Conservation (phyloP, 2,113 vertebrate species). For the Alligator sinensis region DNA sequence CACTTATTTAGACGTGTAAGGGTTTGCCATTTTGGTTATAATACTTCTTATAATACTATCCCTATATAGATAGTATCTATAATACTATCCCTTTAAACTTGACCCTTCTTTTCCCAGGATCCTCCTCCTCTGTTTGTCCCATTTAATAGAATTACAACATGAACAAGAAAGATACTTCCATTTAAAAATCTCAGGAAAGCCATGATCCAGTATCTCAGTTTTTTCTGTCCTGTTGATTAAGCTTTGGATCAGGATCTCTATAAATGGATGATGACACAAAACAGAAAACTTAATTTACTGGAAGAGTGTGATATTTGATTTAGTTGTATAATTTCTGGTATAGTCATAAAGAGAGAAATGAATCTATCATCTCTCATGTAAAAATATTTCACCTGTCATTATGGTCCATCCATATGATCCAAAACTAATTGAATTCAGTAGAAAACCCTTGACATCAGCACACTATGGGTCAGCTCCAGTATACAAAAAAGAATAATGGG, state of each 20-base stretch:
- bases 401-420: background rate
- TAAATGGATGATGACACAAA: background rate
- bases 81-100: background rate
- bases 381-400: background rate
- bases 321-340: background rate
- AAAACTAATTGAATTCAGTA: background rate
- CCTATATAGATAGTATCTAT: too few species aligned
- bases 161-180: background rate
- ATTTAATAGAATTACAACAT: background rate
- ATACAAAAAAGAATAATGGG: background rate
- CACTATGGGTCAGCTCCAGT: background rate
- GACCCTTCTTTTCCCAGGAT: background rate
- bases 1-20: background rate
- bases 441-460: background rate
- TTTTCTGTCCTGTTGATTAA: background rate
- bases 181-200: background rate
- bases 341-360: accelerated
- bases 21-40: background rate
- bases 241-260: background rate
- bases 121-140: background rate
- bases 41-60: background rate
- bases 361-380: background rate
- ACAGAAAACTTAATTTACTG: background rate
- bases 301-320: background rate
- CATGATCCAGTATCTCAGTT: background rate